phyloP scores from a whole-genome alignment of 2,113 vertebrate species.

The Zapus hudsonius region DNA sequence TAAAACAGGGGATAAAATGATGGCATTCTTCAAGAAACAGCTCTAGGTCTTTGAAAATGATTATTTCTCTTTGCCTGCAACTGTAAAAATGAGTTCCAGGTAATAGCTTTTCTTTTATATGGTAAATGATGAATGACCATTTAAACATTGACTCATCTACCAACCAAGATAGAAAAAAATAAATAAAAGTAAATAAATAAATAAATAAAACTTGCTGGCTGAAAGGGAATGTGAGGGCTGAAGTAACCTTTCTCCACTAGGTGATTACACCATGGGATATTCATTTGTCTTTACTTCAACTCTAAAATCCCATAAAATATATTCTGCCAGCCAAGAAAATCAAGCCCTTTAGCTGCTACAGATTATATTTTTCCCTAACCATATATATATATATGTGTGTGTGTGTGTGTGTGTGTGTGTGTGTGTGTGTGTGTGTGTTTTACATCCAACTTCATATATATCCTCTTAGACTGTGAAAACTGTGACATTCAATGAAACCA shows the following conservation, averaged over 20 bases:
- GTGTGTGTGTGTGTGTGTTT: no score
- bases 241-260: constrained; percentile 86
- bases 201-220: constrained; percentile 86
- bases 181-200: no score
- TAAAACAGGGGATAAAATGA: constrained; percentile 88
- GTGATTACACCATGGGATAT: constrained; percentile 85
- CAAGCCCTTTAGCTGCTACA: constrained; percentile 81
- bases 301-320: constrained; percentile 80
- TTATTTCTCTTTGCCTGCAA: constrained; percentile 88
- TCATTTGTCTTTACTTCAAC: constrained; percentile 86
- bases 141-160: constrained; percentile 88
- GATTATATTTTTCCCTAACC: constrained; percentile 76
- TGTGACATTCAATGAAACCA: constrained; percentile 36
- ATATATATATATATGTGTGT: no score
- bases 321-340: constrained; percentile 84
- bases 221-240: constrained; percentile 85
- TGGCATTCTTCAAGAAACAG: constrained; percentile 89
- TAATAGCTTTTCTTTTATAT: constrained; percentile 90
- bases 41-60: constrained; percentile 89
- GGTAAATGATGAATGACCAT: constrained; percentile 87
- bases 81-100: constrained; percentile 89
- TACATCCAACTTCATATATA: constrained; percentile 69
- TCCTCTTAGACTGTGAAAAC: constrained; percentile 74
- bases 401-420: no score
- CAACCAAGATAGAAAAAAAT: constrained; percentile 85